A percentile compares a stretch with the other conserved stretches of the same genome.
Evolutionary conservation across 2,113 vertebrate genomes (phyloP).

Genomic region (Xiphophorus hellerii): DNA sequence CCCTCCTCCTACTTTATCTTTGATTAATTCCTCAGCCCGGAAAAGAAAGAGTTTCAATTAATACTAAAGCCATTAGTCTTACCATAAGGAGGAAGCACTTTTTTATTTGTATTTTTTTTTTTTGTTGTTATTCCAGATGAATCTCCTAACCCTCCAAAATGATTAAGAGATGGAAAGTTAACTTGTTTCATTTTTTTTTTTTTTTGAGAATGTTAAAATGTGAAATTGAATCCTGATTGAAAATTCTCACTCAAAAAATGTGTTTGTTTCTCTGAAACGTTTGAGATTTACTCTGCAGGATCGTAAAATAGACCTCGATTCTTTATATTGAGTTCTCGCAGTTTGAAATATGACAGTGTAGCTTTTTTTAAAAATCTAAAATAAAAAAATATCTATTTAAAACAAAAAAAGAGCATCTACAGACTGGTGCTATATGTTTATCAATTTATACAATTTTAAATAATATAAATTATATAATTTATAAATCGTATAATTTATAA

Average conservation of each 20-base stretch:
- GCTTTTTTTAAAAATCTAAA: background rate
- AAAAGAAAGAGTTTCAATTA: constrained; percentile 82
- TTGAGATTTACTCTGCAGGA: no score
- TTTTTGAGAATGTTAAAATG: no score
- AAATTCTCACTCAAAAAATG: background rate
- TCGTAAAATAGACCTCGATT: no score
- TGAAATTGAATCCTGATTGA: no score
- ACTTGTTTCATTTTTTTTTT: constrained; percentile 54
- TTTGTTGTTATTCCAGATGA: constrained; percentile 71
- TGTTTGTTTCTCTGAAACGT: no score
- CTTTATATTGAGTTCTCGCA: no score
- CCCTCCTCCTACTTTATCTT: constrained; percentile 71
- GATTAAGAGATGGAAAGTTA: constrained; percentile 68
- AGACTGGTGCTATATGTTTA: background rate
- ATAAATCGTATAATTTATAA: no score
- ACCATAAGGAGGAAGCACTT: constrained; percentile 65
- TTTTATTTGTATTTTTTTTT: constrained; percentile 70
- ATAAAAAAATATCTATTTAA: background rate
- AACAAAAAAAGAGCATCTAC: background rate
- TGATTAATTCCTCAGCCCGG: constrained; percentile 80
- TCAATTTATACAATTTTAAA: no score
- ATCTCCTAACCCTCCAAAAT: constrained; percentile 61
- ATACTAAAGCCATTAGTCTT: constrained; percentile 81
- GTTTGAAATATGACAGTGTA: background rate
- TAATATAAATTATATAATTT: no score